Evolutionary conservation across 2,888 invertebrate genomes (phyloP), one percentile per base, ranked within the genome.

Genomic region (Petrolisthes manimaculis): DNA sequence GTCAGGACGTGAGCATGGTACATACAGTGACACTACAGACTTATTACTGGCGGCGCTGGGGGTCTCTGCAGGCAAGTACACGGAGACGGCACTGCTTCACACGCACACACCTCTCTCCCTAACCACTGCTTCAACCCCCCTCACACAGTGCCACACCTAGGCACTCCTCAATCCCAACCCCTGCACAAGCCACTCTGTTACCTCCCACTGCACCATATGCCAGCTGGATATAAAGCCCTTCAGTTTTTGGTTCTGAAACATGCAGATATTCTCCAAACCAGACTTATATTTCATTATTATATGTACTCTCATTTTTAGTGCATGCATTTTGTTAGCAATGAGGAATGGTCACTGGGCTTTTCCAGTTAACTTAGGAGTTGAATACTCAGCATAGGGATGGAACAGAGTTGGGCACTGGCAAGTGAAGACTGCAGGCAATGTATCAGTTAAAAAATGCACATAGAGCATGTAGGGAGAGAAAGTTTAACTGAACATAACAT

Each of bases 1-100:
- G 82, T 88, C 78, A 79, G 84, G 90, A 90, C 90, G 90, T 90
- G 90, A 88, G 88, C 90, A 89, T 90, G 84, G 83, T 88, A 86
- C 90, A 85, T 71, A 82, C 87, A 89, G 89, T 89, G 89, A 87
- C 87, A 89, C 86, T 83, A 89, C 84, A 89, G 88, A 71, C n/a
- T 71, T 21, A 82, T 61, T 88, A 90, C 90, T 90, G 88, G 90
- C 88, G 86, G 88, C 85, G 90, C 90, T 90, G 90, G 61, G 82
- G 83, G 77, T 71, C 71, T 71, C 71, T 71, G 71, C 71, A 71
- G 71, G 71, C 71, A 71, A 88, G 75, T 86, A 84, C 90, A 88
- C 87, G 90, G 88, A 90, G 90, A 88, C 90, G 79, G 86, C 86
- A 85, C 88, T 79, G 79, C 83, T 84, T 55, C 71, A 61, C 61